Evolutionary conservation across 1,140 invertebrate genomes (phyloP), one percentile per base, ranked within the genome.

Genomic region (Tenebrio molitor): DNA sequence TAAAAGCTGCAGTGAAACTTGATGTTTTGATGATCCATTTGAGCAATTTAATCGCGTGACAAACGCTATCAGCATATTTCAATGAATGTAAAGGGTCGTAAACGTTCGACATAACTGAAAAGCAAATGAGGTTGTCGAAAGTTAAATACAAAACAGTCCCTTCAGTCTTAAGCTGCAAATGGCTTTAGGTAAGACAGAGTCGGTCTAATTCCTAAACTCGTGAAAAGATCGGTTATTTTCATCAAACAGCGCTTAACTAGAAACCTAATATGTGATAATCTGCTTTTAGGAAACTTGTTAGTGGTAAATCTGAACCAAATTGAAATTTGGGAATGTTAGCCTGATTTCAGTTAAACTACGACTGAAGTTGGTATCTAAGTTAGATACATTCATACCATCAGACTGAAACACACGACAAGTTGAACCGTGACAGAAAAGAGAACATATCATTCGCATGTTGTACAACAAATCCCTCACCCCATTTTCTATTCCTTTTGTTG

Each of bases 181-280:
- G n/a, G 15, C 42, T 5, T 34, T 33, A 34, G 44, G 39, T 67
- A 29, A 44, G 33, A 67, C 65, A 44, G 12, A 66, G 41, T 42
- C 15, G 42, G 36, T 66, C 44, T 66, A 44, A 66, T 39, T 16
- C 36, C 36, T 41, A 44, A 66, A 66, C 64, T 66, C 23, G 42
- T 44, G 36, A 44, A 68, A 68, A 29, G 42, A 46, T 34, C 23
- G 17, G 41, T 46, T 68, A 68, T 68, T 68, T 68, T 68, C 65
- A 50, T 42, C 21, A 69, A 68, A 73, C 36, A 44, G 14, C 25
- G 34, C 39, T 68, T 34, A 41, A 73, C 36, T 53, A 68, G 46
- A 68, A 73, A 64, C 39, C 63, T 73, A 73, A 68, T 73, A 63
- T 73, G 71, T 73, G 71, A 68, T 73, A 73, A 73, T 73, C 71